Base-by-base conservation (phyloP, 2,113 vertebrate species). In the Cyanoderma ruficeps region DNA sequence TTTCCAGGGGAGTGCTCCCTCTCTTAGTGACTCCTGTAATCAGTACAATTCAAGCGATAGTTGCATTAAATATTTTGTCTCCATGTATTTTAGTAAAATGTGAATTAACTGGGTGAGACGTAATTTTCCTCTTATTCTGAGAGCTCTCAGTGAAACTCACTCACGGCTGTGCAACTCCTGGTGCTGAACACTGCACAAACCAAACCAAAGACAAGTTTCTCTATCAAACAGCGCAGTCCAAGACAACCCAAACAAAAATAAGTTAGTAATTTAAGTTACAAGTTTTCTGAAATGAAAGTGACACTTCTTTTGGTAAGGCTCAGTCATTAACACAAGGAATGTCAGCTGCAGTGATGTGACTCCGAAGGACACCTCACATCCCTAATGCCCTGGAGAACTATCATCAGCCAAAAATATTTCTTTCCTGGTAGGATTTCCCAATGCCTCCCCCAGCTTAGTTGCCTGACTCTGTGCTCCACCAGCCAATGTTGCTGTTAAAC, bases 111-210 rank as follows among this genome's bases (percentile, higher is more conserved):
- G 15, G 8, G 42, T 1, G 1, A 65, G 63, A 61, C 31, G 57
- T 21, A 25, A 15, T 78, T 81, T 55, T 63, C 39, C 23, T 81
- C 35, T 37, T 44, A n/a, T 2, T 87, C 24, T 53, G 70, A 53
- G 16, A 77, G 50, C 22, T 70, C 71, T 30, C 18, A 17, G 31
- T 2, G 19, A 83, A 19, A 22, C 18, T 69, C 78, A 46, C 6
- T 39, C 31, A 27, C 0, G 0, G 22, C 20, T 23, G 24, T 6
- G 24, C 39, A 75, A 24, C 11, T 49, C n/a, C 31, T 60, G 20
- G 30, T 16, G 24, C 63, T n/a, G 46, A 49, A 59, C 33, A 41
- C 11, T 12, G 25, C 56, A 87, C 83, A 78, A 77, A 70, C 22
- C 41, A 52, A n/a, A 76, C 25, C 9, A 35, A 63, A 50, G 42